These are phyloP conservation scores for Griposia aprilina DNA, from an alignment of 2,888 invertebrate species.

Conservation along the genomic window DNA sequence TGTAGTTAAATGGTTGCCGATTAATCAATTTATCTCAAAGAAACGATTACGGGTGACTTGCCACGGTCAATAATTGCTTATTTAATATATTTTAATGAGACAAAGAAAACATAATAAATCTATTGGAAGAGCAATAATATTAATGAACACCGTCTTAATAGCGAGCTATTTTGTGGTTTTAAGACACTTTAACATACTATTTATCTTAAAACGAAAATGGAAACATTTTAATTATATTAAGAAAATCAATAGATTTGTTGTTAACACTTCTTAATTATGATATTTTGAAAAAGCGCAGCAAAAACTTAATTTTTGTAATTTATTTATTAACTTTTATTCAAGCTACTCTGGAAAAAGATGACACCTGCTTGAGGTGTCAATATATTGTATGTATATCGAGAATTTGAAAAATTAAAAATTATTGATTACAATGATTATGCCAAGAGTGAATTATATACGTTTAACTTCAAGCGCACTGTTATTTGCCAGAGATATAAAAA, in stretches of 20 bases:
- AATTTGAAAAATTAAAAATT: neutral
- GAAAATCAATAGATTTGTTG: neutral
- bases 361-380: neutral
- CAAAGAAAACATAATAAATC: slow-evolving; percentile 8
- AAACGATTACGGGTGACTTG: slow-evolving; percentile 2
- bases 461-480: neutral
- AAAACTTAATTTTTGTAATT: too few species aligned
- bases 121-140: slow-evolving; percentile 4
- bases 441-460: slow-evolving; percentile 2
- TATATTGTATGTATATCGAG: neutral
- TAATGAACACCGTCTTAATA: slow-evolving; percentile 14
- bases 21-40: slow-evolving; percentile 37
- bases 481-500: neutral
- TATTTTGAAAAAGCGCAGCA: neutral
- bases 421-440: neutral
- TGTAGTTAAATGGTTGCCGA: slow-evolving; percentile 12
- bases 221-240: neutral
- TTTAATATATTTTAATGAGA: slow-evolving; percentile 4
- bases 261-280: neutral
- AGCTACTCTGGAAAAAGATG: neutral
- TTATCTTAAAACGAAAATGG: neutral
- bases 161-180: slow-evolving; percentile 2
- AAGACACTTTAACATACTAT: slow-evolving; percentile 14
- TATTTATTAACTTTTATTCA: neutral
- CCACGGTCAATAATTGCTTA: slow-evolving; percentile 18